Percentiles rank a stretch among this genome's conserved stretches.
Evolutionary conservation across 2,888 invertebrate species (phyloP).

Genomic region (Polylopha cassiicola): DNA sequence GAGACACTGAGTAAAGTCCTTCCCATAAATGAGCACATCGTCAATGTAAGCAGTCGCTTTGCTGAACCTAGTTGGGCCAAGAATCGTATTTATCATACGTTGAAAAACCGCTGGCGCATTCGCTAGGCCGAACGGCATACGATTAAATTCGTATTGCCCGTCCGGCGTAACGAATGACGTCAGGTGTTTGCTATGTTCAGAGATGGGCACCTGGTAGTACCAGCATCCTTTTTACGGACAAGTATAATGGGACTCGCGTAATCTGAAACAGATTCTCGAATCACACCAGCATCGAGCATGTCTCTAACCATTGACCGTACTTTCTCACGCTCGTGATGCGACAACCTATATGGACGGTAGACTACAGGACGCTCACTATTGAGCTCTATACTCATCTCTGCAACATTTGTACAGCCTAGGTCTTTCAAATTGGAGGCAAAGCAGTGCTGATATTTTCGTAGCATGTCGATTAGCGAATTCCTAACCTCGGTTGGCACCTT

Average conservation of each 20-base stretch:
- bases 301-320: constrained; percentile 5
- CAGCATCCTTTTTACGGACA: constrained; percentile 8
- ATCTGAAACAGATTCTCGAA: constrained; percentile 6
- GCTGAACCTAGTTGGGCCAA: constrained; percentile 9
- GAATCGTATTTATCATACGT: constrained; percentile 1
- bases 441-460: constrained; percentile 24
- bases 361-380: constrained; percentile 21
- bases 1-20: background rate
- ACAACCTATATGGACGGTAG: constrained; percentile 8
- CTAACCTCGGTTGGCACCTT: constrained; percentile 5
- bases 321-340: constrained; percentile 5
- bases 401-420: constrained; percentile 24
- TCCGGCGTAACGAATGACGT: too few relatives aligned
- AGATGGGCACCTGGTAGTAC: constrained; percentile 15
- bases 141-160: too few relatives aligned
- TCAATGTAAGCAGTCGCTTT: constrained; percentile 21
- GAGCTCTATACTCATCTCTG: constrained; percentile 26
- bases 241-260: constrained; percentile 9
- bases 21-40: constrained; percentile 16
- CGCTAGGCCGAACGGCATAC: too few relatives aligned
- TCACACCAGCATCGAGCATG: constrained; percentile 7
- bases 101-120: too few relatives aligned
- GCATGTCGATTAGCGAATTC: constrained; percentile 9
- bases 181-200: too few relatives aligned
- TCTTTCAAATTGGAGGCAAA: constrained; percentile 22